Conservation (phyloP, 2,113 vertebrate species). For the Ciconia boyciana region DNA sequence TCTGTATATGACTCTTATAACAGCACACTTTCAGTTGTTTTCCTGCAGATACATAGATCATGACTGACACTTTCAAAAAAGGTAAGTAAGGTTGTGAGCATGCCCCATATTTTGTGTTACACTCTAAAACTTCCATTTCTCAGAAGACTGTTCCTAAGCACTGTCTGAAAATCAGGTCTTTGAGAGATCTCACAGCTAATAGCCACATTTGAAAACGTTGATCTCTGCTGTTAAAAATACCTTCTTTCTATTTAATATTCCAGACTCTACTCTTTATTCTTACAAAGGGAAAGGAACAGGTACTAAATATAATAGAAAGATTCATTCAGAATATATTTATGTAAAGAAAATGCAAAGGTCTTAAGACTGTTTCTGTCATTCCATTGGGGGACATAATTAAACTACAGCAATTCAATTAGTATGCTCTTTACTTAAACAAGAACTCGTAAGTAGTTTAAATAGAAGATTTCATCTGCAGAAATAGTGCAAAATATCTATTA, state of each 20-base stretch:
- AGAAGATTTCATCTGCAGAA: constrained; percentile 10
- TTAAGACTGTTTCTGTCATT: neutral
- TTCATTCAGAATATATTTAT: neutral
- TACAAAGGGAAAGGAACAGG: neutral
- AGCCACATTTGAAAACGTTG: neutral
- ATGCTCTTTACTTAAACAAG: constrained; percentile 19
- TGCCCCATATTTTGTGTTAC: neutral
- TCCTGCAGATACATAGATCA: neutral
- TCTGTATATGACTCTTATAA: neutral
- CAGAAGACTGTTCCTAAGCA: neutral
- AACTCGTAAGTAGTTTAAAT: neutral
- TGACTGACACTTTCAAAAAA: neutral
- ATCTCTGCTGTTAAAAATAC: neutral
- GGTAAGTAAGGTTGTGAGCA: neutral
- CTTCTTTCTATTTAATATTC: neutral
- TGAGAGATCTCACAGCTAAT: neutral
- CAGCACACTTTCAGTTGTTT: neutral
- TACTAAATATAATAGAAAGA: neutral
- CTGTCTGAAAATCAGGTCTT: neutral
- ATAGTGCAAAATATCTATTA: neutral
- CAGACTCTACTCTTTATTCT: neutral
- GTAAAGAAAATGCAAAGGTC: neutral
- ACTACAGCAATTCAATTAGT: constrained; percentile 21
- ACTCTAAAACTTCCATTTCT: neutral
- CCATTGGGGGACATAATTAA: neutral